These are phyloP conservation scores for Chromobotia macracanthus DNA, from an alignment of 2,797 vertebrate genomes.

Conservation along the genomic window DNA sequence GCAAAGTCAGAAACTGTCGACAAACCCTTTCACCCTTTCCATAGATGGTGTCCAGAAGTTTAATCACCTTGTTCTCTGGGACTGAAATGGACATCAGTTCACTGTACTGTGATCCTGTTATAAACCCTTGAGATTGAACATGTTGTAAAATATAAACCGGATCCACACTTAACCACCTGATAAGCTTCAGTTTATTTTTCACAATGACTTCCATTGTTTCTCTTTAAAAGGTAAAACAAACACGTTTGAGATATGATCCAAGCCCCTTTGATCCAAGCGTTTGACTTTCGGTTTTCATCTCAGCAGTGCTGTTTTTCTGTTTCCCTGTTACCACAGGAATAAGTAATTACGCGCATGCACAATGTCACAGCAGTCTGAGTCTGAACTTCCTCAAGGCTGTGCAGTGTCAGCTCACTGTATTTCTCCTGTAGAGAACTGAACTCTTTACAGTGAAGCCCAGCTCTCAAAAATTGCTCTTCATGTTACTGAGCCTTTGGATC, in stretches of 20 bases:
- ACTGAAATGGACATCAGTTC: not conserved
- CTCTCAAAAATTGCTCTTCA: not conserved
- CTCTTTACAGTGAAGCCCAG: not conserved
- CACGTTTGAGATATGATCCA: not conserved
- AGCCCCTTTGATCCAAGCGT: no score
- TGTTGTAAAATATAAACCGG: constrained; percentile 36
- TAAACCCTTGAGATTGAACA: not conserved
- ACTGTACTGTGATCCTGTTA: constrained; percentile 42
- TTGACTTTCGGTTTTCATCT: no score
- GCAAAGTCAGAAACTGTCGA: constrained; percentile 24
- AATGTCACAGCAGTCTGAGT: not conserved
- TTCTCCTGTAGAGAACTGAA: not conserved
- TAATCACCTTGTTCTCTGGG: not conserved
- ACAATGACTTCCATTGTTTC: not conserved
- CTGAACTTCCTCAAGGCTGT: not conserved
- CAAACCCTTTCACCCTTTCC: constrained; percentile 22
- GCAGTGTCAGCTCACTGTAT: not conserved
- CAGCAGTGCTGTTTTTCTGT: no score
- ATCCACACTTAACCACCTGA: constrained; percentile 31
- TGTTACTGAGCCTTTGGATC: not conserved
- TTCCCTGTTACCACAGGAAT: no score
- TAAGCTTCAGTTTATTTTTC: constrained; percentile 36
- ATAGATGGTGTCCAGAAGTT: constrained; percentile 51
- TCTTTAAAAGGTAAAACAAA: not conserved
- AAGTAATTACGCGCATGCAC: no score